Percentiles rank a stretch among this genome's conserved stretches.
Conservation (phyloP, 2,888 invertebrate species). For the Agrotis ipsilon region DNA sequence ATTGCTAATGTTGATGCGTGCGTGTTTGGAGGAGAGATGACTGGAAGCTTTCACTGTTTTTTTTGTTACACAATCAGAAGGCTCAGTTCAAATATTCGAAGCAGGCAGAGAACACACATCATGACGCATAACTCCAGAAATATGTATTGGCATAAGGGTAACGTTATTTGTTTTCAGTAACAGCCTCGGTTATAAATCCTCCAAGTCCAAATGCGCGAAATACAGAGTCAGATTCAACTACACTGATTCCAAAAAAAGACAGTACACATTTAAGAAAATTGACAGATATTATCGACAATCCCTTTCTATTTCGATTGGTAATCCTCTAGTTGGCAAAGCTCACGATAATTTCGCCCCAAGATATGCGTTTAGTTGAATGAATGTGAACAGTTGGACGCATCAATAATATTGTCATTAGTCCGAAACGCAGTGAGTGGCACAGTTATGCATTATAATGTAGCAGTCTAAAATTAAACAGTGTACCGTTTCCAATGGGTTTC, state of each 20-base stretch:
- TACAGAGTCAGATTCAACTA: constrained; percentile 16
- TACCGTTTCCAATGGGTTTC: constrained; percentile 18
- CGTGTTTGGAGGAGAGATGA: neutral
- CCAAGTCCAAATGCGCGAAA: constrained; percentile 23
- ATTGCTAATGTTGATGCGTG: constrained; percentile 29
- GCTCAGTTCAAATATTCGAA: constrained; percentile 21
- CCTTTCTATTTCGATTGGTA: constrained; percentile 1
- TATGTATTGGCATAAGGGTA: constrained; percentile 39
- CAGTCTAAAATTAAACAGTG: constrained; percentile 46
- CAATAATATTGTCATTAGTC: constrained; percentile 66
- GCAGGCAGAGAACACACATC: constrained; percentile 2
- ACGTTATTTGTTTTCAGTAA: constrained; percentile 44
- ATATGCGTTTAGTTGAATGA: constrained; percentile 67
- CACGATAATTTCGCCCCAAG: constrained; percentile 39
- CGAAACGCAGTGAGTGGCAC: constrained; percentile 53
- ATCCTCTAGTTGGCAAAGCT: constrained; percentile 20
- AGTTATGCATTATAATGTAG: constrained; percentile 55
- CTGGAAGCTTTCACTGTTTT: constrained; percentile 26
- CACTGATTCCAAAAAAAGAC: neutral
- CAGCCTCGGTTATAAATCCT: constrained; percentile 26
- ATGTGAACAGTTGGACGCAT: constrained; percentile 72
- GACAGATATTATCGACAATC: constrained; percentile 23
- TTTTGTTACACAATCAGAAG: constrained; percentile 1
- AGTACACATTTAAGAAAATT: neutral
- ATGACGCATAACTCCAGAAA: constrained; percentile 48